Conservation (phyloP, 2,888 invertebrate genomes). For the Yponomeuta cagnagella region DNA sequence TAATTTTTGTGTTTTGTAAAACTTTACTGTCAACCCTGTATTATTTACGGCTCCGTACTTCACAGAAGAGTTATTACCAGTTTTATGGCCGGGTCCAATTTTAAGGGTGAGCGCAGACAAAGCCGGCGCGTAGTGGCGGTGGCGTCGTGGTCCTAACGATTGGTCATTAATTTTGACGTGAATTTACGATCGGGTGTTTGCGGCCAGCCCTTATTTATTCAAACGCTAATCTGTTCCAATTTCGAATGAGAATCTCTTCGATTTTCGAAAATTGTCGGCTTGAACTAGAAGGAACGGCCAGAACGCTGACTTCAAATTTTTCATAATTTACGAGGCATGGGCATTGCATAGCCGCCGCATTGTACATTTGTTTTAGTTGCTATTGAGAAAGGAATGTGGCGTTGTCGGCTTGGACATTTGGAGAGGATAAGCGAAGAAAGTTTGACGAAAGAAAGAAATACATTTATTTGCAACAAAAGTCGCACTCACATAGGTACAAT, state of each 20-base stretch:
- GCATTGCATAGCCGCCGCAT: too few relatives aligned
- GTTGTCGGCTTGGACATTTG: too few relatives aligned
- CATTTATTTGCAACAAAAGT: too few relatives aligned
- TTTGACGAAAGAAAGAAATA: too few relatives aligned
- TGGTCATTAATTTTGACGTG: conserved; percentile 39
- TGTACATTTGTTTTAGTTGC: too few relatives aligned
- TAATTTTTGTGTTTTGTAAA: background rate
- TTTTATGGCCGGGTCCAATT: background rate
- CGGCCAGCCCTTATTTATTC: conserved; percentile 44
- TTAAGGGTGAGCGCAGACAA: conserved; percentile 1
- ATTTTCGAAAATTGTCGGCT: background rate
- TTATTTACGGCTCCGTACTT: background rate
- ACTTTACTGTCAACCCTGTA: background rate
- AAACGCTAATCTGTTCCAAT: conserved; percentile 24
- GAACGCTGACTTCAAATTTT: too few relatives aligned
- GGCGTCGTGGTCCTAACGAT: conserved; percentile 34
- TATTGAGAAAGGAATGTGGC: too few relatives aligned
- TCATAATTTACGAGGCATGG: too few relatives aligned
- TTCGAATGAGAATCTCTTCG: conserved; percentile 2
- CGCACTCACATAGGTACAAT: too few relatives aligned
- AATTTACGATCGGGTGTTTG: conserved; percentile 37
- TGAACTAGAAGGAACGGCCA: too few relatives aligned
- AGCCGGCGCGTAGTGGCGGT: conserved; percentile 22
- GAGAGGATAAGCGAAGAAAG: too few relatives aligned
- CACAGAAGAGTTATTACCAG: background rate